Percentiles rank a stretch among this genome's conserved stretches.
phyloP scores from a whole-genome alignment of 2,113 vertebrate species.

The Oreocharis arfaki region DNA sequence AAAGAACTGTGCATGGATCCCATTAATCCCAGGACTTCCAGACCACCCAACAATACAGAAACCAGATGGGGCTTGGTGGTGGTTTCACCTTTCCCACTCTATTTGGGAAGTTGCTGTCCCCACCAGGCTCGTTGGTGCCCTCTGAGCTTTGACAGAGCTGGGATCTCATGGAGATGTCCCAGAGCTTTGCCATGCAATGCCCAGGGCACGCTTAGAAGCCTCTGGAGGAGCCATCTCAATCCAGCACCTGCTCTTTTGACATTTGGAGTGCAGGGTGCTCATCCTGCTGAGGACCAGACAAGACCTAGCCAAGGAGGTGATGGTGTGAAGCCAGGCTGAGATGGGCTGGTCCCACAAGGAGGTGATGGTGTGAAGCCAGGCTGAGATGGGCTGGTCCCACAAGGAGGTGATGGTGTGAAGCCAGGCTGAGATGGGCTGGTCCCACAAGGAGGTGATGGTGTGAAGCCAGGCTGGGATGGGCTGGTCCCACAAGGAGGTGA shows the following conservation, averaged over 20 bases:
- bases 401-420: too few relatives aligned
- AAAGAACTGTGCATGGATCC: not conserved
- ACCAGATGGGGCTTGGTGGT: rapidly evolving
- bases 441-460: not conserved
- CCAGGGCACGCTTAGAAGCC: not conserved
- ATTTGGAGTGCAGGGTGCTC: rapidly evolving
- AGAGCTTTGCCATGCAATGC: not conserved
- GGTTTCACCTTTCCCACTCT: not conserved
- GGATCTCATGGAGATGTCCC: not conserved
- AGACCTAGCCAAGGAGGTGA: not conserved
- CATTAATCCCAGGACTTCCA: not conserved
- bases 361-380: not conserved
- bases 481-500: not conserved
- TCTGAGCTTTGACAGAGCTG: not conserved
- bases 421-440: not conserved
- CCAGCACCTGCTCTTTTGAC: not conserved
- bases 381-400: not conserved
- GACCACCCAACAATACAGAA: not conserved
- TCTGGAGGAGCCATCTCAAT: not conserved
- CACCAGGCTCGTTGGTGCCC: not conserved
- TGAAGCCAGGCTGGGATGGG: not conserved
- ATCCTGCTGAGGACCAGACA: rapidly evolving
- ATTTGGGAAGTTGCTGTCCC: not conserved
- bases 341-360: not conserved
- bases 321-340: not conserved